These are phyloP conservation scores for Tyrannus savana DNA, from an alignment of 2,113 vertebrate genomes.

Conservation along the genomic window DNA sequence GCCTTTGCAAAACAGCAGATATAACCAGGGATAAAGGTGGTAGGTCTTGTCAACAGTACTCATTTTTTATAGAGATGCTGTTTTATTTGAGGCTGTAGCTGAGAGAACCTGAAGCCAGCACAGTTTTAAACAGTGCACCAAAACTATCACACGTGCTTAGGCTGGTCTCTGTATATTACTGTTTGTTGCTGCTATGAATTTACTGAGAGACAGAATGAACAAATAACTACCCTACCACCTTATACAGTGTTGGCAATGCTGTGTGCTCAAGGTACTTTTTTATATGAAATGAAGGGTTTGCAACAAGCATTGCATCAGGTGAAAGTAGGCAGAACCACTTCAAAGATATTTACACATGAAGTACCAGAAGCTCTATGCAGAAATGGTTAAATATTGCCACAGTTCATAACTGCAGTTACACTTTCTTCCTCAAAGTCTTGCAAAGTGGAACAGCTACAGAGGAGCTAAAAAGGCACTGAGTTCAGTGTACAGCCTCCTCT, in stretches of 20 bases:
- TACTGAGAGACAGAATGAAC: not conserved
- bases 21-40: not conserved
- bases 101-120: not conserved
- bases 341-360: not conserved
- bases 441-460: not conserved
- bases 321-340: not conserved
- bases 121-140: not conserved
- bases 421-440: not conserved
- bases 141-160: not conserved
- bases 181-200: not conserved
- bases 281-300: not conserved
- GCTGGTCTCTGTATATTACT: not conserved
- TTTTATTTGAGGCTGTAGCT: not conserved
- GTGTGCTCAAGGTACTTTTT: not conserved
- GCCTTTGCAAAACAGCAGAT: not conserved
- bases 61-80: not conserved
- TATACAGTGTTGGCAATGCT: not conserved
- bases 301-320: not conserved
- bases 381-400: not conserved
- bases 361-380: not conserved
- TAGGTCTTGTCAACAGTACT: not conserved
- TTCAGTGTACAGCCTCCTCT: not conserved
- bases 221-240: not conserved
- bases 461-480: not conserved
- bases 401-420: not conserved